A percentile compares a stretch with the other conserved stretches of the same genome.
Conservation (phyloP, 2,888 invertebrate genomes). For the Phrixothrix hirtus region DNA sequence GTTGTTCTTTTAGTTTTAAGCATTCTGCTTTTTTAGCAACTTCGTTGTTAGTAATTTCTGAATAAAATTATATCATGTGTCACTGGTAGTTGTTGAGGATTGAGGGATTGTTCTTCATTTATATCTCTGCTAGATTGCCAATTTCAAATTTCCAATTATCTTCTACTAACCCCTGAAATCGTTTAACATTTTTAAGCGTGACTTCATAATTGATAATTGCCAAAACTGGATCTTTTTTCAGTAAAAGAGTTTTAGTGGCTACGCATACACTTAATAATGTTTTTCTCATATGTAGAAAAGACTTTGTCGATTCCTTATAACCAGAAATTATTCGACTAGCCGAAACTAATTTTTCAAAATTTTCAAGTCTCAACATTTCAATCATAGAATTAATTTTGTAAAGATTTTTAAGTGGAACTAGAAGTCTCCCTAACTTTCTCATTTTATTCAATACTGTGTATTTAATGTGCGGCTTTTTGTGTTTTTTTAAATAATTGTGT, state of each 20-base stretch:
- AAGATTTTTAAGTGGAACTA: too few species aligned
- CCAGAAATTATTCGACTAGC: too few species aligned
- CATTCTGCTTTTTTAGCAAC: conserved; percentile 15
- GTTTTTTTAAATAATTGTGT: too few species aligned
- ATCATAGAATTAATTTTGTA: too few species aligned
- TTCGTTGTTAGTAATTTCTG: conserved; percentile 22
- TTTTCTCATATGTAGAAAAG: too few species aligned
- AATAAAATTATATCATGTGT: conserved; percentile 36
- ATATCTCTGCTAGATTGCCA: conserved; percentile 35
- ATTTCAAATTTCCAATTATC: conserved; percentile 35
- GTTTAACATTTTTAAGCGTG: conserved; percentile 26
- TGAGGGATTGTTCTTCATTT: conserved; percentile 33
- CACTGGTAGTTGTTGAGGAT: conserved; percentile 32
- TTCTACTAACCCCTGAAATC: conserved; percentile 29
- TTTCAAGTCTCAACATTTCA: too few species aligned
- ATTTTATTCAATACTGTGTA: too few species aligned
- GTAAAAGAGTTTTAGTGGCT: conserved; percentile 28
- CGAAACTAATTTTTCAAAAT: too few species aligned
- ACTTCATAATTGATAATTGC: conserved; percentile 24
- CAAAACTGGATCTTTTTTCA: conserved; percentile 32
- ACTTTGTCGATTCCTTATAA: too few species aligned
- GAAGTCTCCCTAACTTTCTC: too few species aligned
- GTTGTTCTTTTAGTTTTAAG: too few species aligned
- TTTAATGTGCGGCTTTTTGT: too few species aligned
- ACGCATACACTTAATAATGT: conserved; percentile 23